Conservation (phyloP, 2,888 invertebrate species). For the Monopis laevigella region DNA sequence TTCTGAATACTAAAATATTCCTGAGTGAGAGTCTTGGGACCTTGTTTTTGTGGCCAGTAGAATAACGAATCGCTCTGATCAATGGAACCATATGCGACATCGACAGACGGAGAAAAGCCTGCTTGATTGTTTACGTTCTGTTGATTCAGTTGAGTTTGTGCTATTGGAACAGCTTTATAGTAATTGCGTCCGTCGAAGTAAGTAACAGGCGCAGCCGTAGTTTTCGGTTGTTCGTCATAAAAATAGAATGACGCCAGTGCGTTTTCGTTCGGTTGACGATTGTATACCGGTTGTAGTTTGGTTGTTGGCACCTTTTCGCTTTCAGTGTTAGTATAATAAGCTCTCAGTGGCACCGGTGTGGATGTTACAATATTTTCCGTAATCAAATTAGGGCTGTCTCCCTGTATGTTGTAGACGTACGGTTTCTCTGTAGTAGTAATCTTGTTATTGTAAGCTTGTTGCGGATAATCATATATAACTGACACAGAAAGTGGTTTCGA, state of each 20-base stretch:
- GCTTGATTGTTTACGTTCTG: slow-evolving; percentile 40
- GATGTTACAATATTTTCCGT: slow-evolving; percentile 57
- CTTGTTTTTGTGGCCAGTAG: slow-evolving; percentile 61
- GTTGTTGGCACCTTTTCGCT: slow-evolving; percentile 63
- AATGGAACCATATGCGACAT: slow-evolving; percentile 53
- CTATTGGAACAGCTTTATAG: slow-evolving; percentile 42
- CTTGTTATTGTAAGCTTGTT: slow-evolving; percentile 48
- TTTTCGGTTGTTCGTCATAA: slow-evolving; percentile 70
- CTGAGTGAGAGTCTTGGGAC: slow-evolving; percentile 56
- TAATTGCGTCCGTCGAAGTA: slow-evolving; percentile 56
- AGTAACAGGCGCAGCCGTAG: slow-evolving; percentile 64
- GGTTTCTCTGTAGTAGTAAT: slow-evolving; percentile 57
- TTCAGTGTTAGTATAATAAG: slow-evolving; percentile 68
- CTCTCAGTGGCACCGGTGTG: slow-evolving; percentile 70
- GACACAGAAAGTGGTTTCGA: slow-evolving; percentile 58
- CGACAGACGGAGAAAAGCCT: slow-evolving; percentile 43
- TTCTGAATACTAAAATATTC: slow-evolving; percentile 64
- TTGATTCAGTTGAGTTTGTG: slow-evolving; percentile 35
- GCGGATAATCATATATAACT: slow-evolving; percentile 57
- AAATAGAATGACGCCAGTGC: slow-evolving; percentile 72
- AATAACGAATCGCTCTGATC: slow-evolving; percentile 56
- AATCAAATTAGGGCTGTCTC: slow-evolving; percentile 37
- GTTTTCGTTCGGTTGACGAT: slow-evolving; percentile 48
- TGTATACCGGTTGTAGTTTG: slow-evolving; percentile 59
- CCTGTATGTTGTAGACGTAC: slow-evolving; percentile 60